Base-by-base conservation (phyloP, 2,113 vertebrate species). In the Silurus meridionalis region DNA sequence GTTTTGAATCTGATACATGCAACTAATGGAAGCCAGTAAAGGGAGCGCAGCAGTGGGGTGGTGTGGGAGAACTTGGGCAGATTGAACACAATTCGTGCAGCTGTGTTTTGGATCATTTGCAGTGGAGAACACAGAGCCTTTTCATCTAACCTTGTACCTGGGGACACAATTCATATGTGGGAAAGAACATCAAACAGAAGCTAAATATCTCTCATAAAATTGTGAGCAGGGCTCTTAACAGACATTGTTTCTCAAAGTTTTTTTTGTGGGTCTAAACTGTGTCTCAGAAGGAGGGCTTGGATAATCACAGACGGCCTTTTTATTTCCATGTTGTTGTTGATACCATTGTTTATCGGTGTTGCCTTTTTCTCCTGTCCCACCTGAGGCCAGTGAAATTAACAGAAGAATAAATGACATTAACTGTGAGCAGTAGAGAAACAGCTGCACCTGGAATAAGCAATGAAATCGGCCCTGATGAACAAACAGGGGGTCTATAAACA, bases 341-440 rank as follows among this genome's bases (percentile, higher is more conserved):
- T 87, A 60, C 61, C 13, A 28, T 25, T 66, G 92, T 90, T 87
- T 85, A 52, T 80, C 74, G 5, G 71, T 74, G 83, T 83, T 89
- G 85, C 87, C 83, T 72, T 72, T 58, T 66, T 89, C 90, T 92
- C 92, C 75, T 67, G 85, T 93, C 92, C 91, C 91, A 93, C 93
- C 93, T 92, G 91, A 93, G 91, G 93, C 92, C 91, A 93, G 93
- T 92, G 92, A 94, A 90, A 94, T 92, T 92, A 93, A 92, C 93
- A 93, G 92, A 94, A 92, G 88, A 93, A 94, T 93, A 93, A 94
- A 94, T 92, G 93, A 93, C 91, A 93, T 94, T 93, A 93, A 94
- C 92, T 92, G 91, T 91, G 87, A 89, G 91, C 86, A 74, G 66
- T 92, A 91, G 90, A 93, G 91, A 94, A 86, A 94, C 94, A 94